Conservation (phyloP, 2,888 invertebrate species). For the Byasa hedistus region DNA sequence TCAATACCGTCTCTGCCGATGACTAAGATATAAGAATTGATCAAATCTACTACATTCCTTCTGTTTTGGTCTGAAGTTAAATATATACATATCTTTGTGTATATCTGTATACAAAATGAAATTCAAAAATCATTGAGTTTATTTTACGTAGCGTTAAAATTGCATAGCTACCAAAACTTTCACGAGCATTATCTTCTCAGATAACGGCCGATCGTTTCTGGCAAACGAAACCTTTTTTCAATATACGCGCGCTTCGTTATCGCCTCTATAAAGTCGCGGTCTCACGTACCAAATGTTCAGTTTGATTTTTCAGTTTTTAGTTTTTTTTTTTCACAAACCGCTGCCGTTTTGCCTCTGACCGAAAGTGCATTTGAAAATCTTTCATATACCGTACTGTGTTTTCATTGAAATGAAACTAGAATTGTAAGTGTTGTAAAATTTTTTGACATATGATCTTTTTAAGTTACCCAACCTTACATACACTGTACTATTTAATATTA, state of each 20-base stretch:
- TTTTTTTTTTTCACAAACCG: conserved; percentile 18
- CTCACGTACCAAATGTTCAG: conserved; percentile 24
- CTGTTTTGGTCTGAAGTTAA: not conserved
- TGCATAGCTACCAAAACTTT: conserved; percentile 22
- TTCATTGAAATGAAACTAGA: too few relatives aligned
- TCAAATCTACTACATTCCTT: not conserved
- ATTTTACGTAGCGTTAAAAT: conserved; percentile 19
- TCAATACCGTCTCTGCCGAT: too few relatives aligned
- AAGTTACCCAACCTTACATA: too few relatives aligned
- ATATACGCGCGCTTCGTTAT: conserved; percentile 51
- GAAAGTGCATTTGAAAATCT: conserved; percentile 8
- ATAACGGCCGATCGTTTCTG: conserved; percentile 27
- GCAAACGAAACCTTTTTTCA: conserved; percentile 26
- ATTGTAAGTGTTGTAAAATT: too few relatives aligned
- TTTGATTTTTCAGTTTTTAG: conserved; percentile 18
- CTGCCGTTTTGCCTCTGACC: not conserved
- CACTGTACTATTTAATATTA: too few relatives aligned
- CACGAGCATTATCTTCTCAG: conserved; percentile 17
- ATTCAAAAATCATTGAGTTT: not conserved
- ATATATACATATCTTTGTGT: not conserved
- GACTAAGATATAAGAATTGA: too few relatives aligned
- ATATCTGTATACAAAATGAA: not conserved
- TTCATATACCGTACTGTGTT: not conserved
- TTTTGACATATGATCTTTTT: too few relatives aligned
- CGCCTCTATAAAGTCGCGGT: conserved; percentile 56